Conservation (phyloP, 2,113 vertebrate genomes). For the Loxodonta africana region DNA sequence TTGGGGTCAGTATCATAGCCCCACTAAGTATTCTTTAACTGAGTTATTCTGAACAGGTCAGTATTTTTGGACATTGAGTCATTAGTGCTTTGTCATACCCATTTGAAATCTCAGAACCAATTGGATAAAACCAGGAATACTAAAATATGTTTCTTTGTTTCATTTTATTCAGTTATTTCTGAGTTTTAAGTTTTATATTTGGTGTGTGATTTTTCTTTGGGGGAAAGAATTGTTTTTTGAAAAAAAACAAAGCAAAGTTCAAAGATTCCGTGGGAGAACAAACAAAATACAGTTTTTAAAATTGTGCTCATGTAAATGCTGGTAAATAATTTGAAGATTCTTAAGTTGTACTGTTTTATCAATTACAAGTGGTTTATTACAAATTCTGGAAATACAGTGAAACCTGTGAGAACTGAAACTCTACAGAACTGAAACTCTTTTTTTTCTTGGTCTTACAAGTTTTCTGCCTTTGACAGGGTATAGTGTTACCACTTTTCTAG, state of each 20-base stretch:
- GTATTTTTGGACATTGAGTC: background rate
- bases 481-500: too few relatives aligned
- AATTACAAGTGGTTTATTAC: background rate
- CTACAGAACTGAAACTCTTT: too few relatives aligned
- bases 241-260: background rate
- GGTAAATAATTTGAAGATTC: background rate
- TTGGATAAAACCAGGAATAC: slow-evolving; percentile 31
- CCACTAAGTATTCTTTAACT: background rate
- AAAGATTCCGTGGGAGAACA: background rate
- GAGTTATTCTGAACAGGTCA: slow-evolving; percentile 1
- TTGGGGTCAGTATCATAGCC: background rate
- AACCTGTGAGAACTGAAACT: too few relatives aligned
- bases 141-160: slow-evolving; percentile 49
- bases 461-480: too few relatives aligned
- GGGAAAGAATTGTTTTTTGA: slow-evolving; percentile 13
- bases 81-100: slow-evolving; percentile 30
- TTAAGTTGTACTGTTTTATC: background rate
- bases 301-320: background rate
- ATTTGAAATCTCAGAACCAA: slow-evolving; percentile 48
- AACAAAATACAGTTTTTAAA: background rate
- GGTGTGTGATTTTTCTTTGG: background rate
- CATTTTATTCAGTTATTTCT: slow-evolving; percentile 49
- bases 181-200: slow-evolving; percentile 17
- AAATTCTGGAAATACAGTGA: background rate
- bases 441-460: too few relatives aligned